Base-by-base conservation (phyloP, 2,888 invertebrate species). In the Tenthredo notha region DNA sequence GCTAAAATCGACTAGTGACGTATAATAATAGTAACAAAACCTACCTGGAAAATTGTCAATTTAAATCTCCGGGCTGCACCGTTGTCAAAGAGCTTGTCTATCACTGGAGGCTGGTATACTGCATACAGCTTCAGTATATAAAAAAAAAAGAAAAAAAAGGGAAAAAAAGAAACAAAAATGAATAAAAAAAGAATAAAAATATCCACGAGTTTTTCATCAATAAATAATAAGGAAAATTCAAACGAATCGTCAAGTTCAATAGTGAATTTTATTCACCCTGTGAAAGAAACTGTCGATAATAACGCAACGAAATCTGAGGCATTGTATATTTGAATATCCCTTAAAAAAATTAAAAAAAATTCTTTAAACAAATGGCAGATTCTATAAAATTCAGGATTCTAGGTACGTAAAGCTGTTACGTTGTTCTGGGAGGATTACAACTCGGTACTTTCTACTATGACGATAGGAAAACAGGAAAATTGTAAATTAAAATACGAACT, bases 401-500 rank as follows among this genome's bases (percentile, higher is more conserved):
- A 80, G 80, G 80, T 80, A 21, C 33, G 21, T 37, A 40, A 84
- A 29, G 78, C 75, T 6, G 78, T 84, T n/a, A 77, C 33, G 43
- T 40, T 78, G 15, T 29, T 84, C 12, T 75, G 78, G 21, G 65
- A 61, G 15, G 84, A 84, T 1, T 84, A 47, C 78, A 33, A 78
- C 18, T 40, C 18, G 47, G 65, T 84, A 7, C 5, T 54, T 61
- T 80, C 74, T 18, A 61, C 84, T 9, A 18, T 33, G 2, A 75
- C 15, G 15, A 33, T 18, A 74, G 7, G 2, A 74, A n/a, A 10
- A 12, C 1, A 10, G 21, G 40, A 77, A 7, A n/a, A 72, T 50
- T n/a, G 70, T 7, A 37, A 33, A 43, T 50, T 50, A 7, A 25
- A 12, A 1, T 18, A 12, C 6, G 43, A 21, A 47, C 50, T 70